Percentiles rank a stretch among this genome's conserved stretches.
Evolutionary conservation across 2,888 invertebrate genomes (phyloP).

Genomic region (Mimachlamys varia): DNA sequence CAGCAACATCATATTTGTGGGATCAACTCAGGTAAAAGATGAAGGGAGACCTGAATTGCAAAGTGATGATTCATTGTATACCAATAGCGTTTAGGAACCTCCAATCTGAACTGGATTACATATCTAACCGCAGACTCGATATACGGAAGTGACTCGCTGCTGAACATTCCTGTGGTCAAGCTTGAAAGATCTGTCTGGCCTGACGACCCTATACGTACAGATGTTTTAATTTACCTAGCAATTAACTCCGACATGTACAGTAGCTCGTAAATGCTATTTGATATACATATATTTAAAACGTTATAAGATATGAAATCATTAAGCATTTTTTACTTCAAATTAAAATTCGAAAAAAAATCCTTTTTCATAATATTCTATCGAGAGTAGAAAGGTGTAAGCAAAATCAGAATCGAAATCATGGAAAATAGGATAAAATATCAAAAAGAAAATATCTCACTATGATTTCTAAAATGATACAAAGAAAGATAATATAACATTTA

Average conservation of each 20-base stretch:
- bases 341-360: too few relatives aligned
- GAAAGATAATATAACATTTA: neutral
- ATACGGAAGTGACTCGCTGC: neutral
- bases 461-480: neutral
- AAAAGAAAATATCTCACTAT: neutral
- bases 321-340: neutral
- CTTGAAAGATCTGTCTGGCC: neutral
- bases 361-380: too few relatives aligned
- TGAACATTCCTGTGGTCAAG: constrained; percentile 2
- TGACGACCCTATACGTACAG: neutral
- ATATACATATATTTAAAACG: too few relatives aligned
- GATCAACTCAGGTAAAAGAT: too few relatives aligned
- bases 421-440: too few relatives aligned
- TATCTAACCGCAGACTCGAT: neutral
- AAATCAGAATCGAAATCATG: too few relatives aligned
- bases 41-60: neutral
- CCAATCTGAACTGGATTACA: neutral
- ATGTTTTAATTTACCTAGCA: neutral
- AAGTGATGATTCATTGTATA: neutral
- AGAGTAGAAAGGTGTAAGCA: too few relatives aligned
- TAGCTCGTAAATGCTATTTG: neutral
- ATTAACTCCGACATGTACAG: neutral
- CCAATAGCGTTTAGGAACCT: neutral
- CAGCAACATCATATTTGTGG: neutral
- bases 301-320: neutral